phyloP scores from a whole-genome alignment of 1,140 invertebrate genomes.

The Dendroctonus ponderosae region DNA sequence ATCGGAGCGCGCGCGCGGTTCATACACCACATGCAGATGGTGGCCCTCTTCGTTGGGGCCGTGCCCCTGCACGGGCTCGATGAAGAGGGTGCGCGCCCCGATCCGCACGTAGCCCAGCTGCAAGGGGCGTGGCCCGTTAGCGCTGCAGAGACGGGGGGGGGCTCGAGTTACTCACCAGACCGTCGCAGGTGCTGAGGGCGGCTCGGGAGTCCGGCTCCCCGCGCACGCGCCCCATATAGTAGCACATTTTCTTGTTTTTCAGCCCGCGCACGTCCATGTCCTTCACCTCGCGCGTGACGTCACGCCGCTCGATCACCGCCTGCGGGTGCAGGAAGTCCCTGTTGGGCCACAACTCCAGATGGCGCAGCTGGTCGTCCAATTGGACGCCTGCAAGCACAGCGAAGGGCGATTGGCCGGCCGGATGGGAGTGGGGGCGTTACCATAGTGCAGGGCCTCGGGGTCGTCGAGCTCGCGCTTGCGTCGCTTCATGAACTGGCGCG shows the following conservation, averaged over 20 bases:
- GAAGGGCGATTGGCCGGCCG: no score
- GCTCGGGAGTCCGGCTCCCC: slow-evolving; percentile 54
- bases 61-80: slow-evolving; percentile 53
- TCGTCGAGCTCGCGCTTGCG: slow-evolving; percentile 35
- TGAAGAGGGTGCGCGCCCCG: slow-evolving; percentile 51
- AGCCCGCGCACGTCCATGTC: slow-evolving; percentile 35
- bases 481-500: slow-evolving; percentile 37
- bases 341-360: slow-evolving; percentile 57
- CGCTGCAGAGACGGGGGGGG: no score
- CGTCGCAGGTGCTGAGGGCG: slow-evolving; percentile 62
- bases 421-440: slow-evolving; percentile 20
- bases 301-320: slow-evolving; percentile 57
- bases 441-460: slow-evolving; percentile 53
- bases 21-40: slow-evolving; percentile 55
- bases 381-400: no score
- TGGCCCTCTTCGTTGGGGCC: slow-evolving; percentile 51
- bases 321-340: slow-evolving; percentile 57
- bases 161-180: slow-evolving; percentile 57
- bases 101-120: slow-evolving; percentile 42
- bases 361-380: slow-evolving; percentile 52
- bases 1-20: slow-evolving; percentile 34
- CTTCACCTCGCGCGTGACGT: slow-evolving; percentile 35
- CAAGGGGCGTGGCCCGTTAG: slow-evolving; percentile 50
- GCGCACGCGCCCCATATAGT: slow-evolving; percentile 57
- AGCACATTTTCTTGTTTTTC: slow-evolving; percentile 52